A percentile compares a stretch with the other conserved stretches of the same genome.
Conservation (phyloP, 2,113 vertebrate genomes). For the Morone saxatilis region DNA sequence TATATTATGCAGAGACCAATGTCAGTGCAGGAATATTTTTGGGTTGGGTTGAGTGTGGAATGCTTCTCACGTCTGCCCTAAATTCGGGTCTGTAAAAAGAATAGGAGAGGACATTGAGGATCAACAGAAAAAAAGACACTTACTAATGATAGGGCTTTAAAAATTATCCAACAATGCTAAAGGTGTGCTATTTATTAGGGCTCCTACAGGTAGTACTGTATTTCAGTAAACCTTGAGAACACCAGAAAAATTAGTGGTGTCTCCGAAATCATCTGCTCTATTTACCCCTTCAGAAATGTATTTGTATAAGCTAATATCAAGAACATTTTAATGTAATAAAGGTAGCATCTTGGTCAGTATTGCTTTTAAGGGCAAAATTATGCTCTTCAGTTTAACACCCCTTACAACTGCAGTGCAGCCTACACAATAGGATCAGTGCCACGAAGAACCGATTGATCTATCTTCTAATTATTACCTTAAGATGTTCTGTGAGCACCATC, state of each 20-base stretch:
- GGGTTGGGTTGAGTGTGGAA: constrained; percentile 42
- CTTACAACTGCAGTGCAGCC: constrained; percentile 26
- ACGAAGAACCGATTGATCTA: constrained; percentile 79
- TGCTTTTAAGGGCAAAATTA: constrained; percentile 34
- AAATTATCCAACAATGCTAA: neutral
- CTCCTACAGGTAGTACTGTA: neutral
- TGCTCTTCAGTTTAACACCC: constrained; percentile 29
- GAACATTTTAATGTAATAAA: neutral
- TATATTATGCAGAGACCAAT: neutral
- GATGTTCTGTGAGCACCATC: constrained; percentile 82
- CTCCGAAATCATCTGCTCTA: neutral
- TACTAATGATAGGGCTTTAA: neutral
- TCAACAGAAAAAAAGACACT: constrained; percentile 16
- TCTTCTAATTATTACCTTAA: constrained; percentile 85
- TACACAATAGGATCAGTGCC: constrained; percentile 43
- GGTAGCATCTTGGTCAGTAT: constrained; percentile 2
- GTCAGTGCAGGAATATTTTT: constrained; percentile 27
- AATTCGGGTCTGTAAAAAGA: constrained; percentile 62
- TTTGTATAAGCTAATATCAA: neutral
- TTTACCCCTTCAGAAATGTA: neutral
- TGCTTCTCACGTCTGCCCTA: constrained; percentile 75
- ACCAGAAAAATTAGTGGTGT: neutral
- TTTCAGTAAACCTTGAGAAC: constrained; percentile 4
- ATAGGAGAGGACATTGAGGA: constrained; percentile 43
- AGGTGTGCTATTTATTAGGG: neutral